Conservation (phyloP, 2,888 invertebrate genomes). For the Epsilonema sp. region DNA sequence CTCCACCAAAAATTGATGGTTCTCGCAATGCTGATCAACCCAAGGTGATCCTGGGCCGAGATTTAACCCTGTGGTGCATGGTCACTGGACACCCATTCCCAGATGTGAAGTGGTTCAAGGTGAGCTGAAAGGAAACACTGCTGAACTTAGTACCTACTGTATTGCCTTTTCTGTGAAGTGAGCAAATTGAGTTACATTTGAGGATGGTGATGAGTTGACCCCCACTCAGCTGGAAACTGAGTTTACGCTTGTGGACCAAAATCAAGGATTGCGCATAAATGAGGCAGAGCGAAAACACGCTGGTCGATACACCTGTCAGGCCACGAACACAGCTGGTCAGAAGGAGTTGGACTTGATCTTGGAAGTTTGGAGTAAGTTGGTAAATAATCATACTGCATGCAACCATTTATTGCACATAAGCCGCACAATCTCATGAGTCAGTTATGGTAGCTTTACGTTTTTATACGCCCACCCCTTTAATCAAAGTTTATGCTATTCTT, state of each 20-base stretch:
- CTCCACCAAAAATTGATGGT: slow-evolving; percentile 32
- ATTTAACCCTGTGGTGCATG: slow-evolving; percentile 21
- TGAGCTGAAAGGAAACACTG: too few species aligned
- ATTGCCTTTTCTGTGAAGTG: too few species aligned
- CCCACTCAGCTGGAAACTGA: slow-evolving; percentile 5
- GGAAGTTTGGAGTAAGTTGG: slow-evolving; percentile 21
- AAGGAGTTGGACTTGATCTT: slow-evolving; percentile 18
- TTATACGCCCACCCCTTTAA: too few species aligned
- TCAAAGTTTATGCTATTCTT: too few species aligned
- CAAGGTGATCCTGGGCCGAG: slow-evolving; percentile 22
- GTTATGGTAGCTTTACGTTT: too few species aligned
- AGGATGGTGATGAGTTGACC: slow-evolving; percentile 5
- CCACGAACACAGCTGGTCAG: slow-evolving; percentile 32
- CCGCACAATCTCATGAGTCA: too few species aligned
- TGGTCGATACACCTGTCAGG: slow-evolving; percentile 33
- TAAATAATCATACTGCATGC: too few species aligned
- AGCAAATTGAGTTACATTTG: slow-evolving; percentile 4
- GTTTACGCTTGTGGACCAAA: slow-evolving; percentile 16
- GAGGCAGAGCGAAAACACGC: slow-evolving; percentile 18
- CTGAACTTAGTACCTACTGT: too few species aligned
- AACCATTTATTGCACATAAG: too few species aligned
- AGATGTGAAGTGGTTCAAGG: slow-evolving; percentile 20
- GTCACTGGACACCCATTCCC: slow-evolving; percentile 24
- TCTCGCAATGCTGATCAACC: slow-evolving; percentile 25
- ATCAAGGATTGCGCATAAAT: slow-evolving; percentile 17